phyloP scores from a whole-genome alignment of 2,113 vertebrate species.

The Prionailurus bengalensis region DNA sequence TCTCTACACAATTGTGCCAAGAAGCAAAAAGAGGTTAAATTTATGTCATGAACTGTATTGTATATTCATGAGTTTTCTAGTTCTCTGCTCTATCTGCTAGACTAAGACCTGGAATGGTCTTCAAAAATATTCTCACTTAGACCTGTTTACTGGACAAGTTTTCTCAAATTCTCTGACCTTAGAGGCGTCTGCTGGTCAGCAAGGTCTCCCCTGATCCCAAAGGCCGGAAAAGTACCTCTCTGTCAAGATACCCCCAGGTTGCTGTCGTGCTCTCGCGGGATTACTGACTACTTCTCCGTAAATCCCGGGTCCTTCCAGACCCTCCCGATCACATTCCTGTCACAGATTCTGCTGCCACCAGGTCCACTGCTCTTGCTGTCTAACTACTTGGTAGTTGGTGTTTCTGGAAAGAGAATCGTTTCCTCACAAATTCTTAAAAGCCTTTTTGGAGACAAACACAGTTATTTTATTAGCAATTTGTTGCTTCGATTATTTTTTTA shows the following conservation, averaged over 20 bases:
- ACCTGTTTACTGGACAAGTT: background rate
- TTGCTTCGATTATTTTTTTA: background rate
- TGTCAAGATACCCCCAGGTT: background rate
- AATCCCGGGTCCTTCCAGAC: background rate
- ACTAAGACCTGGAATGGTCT: background rate
- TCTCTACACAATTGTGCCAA: background rate
- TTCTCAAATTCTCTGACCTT: background rate
- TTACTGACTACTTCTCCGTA: background rate
- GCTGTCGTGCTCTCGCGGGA: accelerated
- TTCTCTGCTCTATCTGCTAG: background rate
- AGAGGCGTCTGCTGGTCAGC: accelerated
- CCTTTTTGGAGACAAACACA: background rate
- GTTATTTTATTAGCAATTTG: background rate
- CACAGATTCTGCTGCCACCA: background rate
- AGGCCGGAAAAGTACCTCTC: background rate
- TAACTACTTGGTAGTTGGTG: no score
- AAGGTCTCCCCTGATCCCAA: background rate
- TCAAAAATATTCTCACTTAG: background rate
- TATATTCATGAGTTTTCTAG: background rate
- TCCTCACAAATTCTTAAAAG: background rate
- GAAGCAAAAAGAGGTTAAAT: background rate
- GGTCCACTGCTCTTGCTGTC: background rate
- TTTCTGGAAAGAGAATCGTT: background rate
- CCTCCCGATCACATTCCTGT: background rate
- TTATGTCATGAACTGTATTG: background rate